These are phyloP conservation scores for Palythoa grandiflora DNA, from an alignment of 92 coral and sea anemone genomes.

Conservation along the genomic window DNA sequence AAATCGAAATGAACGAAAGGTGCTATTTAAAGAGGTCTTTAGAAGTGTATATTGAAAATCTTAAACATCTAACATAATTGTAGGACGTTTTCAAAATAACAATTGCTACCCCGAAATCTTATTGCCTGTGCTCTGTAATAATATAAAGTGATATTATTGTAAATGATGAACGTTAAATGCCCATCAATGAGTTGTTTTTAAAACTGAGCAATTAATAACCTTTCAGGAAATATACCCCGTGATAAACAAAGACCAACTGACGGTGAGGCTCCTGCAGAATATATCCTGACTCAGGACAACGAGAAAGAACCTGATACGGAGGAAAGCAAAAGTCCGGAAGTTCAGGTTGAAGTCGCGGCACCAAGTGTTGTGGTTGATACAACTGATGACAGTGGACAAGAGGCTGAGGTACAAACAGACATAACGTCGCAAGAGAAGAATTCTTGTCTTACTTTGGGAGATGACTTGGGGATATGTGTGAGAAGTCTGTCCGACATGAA, in stretches of 20 bases:
- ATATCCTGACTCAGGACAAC: neutral
- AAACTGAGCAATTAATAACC: neutral
- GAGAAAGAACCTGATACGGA: neutral
- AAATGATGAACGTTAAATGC: neutral
- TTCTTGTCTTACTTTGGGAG: neutral
- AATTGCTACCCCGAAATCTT: no score
- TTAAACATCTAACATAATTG: no score
- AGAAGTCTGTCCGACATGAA: slow-evolving; percentile 45
- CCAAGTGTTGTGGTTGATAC: slow-evolving; percentile 10
- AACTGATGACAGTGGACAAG: slow-evolving; percentile 16
- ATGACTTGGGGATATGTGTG: slow-evolving; percentile 18
- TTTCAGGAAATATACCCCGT: neutral
- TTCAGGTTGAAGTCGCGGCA: neutral
- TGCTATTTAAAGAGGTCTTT: no score
- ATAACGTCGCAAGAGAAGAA: neutral
- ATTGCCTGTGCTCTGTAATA: neutral
- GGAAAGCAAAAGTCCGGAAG: neutral
- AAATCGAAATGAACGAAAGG: no score
- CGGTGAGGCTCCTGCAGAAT: neutral
- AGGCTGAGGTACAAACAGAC: neutral
- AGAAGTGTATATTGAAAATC: no score
- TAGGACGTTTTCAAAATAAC: no score
- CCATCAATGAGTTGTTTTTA: neutral
- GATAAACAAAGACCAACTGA: slow-evolving; percentile 7
- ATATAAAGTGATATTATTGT: neutral